Conservation (phyloP, 2,888 invertebrate species). For the Strigamia maritima region DNA sequence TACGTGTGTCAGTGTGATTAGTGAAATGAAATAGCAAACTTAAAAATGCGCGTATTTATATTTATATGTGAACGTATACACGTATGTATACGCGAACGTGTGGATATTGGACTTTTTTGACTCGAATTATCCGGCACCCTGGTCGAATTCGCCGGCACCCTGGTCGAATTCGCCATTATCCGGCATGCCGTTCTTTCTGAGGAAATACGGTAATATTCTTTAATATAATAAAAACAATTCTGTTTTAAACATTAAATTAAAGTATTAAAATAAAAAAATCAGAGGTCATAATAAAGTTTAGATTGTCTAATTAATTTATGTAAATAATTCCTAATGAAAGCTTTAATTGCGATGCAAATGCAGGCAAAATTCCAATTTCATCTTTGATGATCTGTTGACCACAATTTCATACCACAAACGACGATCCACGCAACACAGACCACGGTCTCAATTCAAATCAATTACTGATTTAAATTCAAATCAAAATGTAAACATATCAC, state of each 20-base stretch:
- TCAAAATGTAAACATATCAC: not conserved
- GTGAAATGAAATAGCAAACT: too few species aligned
- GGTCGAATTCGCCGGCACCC: too few species aligned
- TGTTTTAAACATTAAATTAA: not conserved
- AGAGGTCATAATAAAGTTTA: not conserved
- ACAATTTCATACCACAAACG: conserved; percentile 10
- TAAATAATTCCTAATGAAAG: not conserved
- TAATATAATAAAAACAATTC: too few species aligned
- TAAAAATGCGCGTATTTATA: too few species aligned
- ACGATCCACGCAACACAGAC: not conserved
- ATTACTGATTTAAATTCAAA: not conserved
- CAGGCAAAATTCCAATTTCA: conserved; percentile 5
- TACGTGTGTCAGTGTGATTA: too few species aligned
- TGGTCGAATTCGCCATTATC: too few species aligned
- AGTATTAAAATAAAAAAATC: not conserved
- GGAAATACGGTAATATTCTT: too few species aligned
- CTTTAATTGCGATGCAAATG: conserved; percentile 9
- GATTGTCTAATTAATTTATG: not conserved
- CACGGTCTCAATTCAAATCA: not conserved
- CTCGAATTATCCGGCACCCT: too few species aligned
- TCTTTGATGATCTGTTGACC: conserved; percentile 10
- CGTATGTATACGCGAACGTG: too few species aligned
- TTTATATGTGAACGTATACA: too few species aligned
- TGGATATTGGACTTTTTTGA: too few species aligned
- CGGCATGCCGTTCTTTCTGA: too few species aligned